Evolutionary conservation across 92 coral and sea anemone species (phyloP), one percentile per base, ranked within the genome.

Genomic region (Palythoa grandiflora): DNA sequence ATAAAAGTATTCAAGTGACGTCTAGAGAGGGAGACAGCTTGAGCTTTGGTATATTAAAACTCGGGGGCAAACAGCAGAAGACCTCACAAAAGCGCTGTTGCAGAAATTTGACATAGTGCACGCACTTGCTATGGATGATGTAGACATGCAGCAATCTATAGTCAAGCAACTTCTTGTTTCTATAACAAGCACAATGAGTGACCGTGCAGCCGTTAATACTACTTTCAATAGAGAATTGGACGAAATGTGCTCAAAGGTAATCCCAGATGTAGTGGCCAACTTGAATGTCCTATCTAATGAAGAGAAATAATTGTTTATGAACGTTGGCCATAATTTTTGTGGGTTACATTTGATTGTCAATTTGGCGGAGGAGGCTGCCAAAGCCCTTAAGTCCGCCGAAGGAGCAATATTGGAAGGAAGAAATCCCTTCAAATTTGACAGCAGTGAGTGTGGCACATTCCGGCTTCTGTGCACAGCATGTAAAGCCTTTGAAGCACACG

Each of bases 261-360:
- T 60, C 52, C 84, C 84, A 16, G 65, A 59, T 11, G 84, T 79
- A 19, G 50, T 79, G 6, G 17, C 61, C 37, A 77, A 77, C 20
- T 77, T 66, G 83, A 54, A 79, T 7, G 38, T 35, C 35, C 38
- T 78, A 9, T 17, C 5, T 1, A 14, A 57, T 28, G 83, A 54
- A 28, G 83, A 78, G 50, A 37, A 17, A 36, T 10, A 59, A 14
- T 54, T 70, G 6, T 3, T 78, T n/a, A 78, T 78, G 68, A 57
- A 78, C 38, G 83, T 78, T 39, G 71, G 54, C 53, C 84, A 57
- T 20, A 57, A 79, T 79, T 79, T 79, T 71, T 79, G 84, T 57
- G 84, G 84, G 17, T 40, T 79, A 10, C 72, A 79, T 59, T 38
- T 79, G 72, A 79, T 57, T 37, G 84, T 79, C 36, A 79, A 79